Evolutionary conservation across 2,888 invertebrate species (phyloP).

Genomic region (Choristoneura rosaceana): DNA sequence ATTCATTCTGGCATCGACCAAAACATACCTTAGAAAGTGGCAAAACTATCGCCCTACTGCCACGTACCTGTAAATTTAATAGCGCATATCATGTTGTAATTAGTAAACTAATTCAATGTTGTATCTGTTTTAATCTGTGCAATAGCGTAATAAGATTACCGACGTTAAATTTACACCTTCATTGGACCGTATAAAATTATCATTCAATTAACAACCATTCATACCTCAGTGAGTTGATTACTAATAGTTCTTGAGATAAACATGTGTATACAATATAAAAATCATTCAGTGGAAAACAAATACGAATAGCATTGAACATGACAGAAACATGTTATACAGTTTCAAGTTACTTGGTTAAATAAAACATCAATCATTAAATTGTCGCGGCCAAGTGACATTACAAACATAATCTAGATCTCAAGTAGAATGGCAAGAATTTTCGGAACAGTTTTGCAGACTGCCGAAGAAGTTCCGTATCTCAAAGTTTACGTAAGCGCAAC

Average conservation of each 20-base stretch:
- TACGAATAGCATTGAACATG: conserved; percentile 37
- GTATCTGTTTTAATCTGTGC: conserved; percentile 11
- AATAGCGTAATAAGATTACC: conserved; percentile 12
- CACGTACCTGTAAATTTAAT: background rate
- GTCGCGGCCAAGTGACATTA: conserved; percentile 17
- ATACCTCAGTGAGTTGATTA: background rate
- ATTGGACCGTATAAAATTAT: conserved; percentile 14
- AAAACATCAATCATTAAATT: conserved; percentile 35
- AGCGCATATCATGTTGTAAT: background rate
- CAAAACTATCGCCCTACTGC: background rate
- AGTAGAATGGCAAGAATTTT: conserved; percentile 27
- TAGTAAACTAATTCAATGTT: background rate
- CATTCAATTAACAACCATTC: background rate
- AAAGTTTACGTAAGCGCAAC: conserved; percentile 69
- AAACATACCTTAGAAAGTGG: conserved; percentile 7
- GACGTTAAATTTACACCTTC: conserved; percentile 20
- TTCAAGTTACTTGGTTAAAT: conserved; percentile 34
- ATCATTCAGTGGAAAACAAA: conserved; percentile 16
- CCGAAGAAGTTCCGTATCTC: conserved; percentile 58
- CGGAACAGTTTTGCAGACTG: conserved; percentile 44
- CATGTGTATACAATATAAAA: conserved; percentile 8
- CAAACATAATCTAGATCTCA: background rate
- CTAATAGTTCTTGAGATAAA: background rate
- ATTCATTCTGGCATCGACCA: conserved; percentile 12
- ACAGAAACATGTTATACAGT: conserved; percentile 36